Evolutionary conservation across 2,888 invertebrate genomes (phyloP).

Genomic region (Tetragonula carbonaria): DNA sequence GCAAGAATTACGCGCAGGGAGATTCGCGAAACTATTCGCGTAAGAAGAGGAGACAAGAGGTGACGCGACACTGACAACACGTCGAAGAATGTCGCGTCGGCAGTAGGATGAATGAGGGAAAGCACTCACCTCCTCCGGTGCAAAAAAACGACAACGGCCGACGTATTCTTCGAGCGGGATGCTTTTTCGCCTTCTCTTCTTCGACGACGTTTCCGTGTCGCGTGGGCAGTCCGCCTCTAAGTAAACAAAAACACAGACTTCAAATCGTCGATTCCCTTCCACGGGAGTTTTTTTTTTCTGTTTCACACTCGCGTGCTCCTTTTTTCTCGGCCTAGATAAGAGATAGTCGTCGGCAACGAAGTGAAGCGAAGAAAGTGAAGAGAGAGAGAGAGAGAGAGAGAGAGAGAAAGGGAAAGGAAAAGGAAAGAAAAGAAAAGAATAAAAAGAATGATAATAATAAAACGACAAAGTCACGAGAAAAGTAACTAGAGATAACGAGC

Average conservation of each 20-base stretch:
- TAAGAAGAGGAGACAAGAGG: neutral
- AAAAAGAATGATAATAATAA: neutral
- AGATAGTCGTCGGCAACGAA: slow-evolving; percentile 40
- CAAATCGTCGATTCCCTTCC: slow-evolving; percentile 61
- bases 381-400: neutral
- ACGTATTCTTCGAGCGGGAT: slow-evolving; percentile 37
- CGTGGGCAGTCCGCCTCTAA: slow-evolving; percentile 56
- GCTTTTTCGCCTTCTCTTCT: slow-evolving; percentile 33
- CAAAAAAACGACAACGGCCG: slow-evolving; percentile 34
- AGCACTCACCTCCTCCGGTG: slow-evolving; percentile 37
- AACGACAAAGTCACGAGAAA: slow-evolving; percentile 38
- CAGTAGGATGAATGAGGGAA: neutral
- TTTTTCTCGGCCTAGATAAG: slow-evolving; percentile 35
- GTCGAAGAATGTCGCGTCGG: neutral
- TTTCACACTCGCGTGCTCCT: slow-evolving; percentile 58
- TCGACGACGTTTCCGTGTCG: slow-evolving; percentile 43
- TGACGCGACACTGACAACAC: neutral
- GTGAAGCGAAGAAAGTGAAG: neutral
- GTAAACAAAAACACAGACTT: slow-evolving; percentile 72
- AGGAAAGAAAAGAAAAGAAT: slow-evolving; percentile 6
- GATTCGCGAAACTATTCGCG: neutral
- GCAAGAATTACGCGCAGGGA: neutral
- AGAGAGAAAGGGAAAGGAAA: neutral
- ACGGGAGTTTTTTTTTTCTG: slow-evolving; percentile 22
- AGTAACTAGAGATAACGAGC: slow-evolving; percentile 61